Conservation (phyloP, 1,140 invertebrate species). For the Metopolophium dirhodum region DNA sequence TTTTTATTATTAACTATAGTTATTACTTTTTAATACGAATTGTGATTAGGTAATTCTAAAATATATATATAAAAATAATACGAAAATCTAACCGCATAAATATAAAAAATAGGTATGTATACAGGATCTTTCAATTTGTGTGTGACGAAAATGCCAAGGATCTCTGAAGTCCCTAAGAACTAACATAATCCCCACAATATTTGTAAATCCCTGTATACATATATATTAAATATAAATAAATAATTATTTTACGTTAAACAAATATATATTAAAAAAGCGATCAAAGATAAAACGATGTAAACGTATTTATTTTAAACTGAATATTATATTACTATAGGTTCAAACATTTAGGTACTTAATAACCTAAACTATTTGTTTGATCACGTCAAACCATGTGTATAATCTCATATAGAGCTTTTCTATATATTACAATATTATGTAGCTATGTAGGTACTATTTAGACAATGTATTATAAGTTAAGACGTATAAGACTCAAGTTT, state of each 20-base stretch:
- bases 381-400: not conserved
- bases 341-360: too few relatives aligned
- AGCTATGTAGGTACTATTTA: not conserved
- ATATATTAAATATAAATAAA: too few relatives aligned
- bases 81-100: too few relatives aligned
- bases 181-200: too few relatives aligned
- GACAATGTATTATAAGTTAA: not conserved
- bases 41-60: not conserved
- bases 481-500: not conserved
- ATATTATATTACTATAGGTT: too few relatives aligned
- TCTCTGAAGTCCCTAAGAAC: too few relatives aligned
- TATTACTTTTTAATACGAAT: not conserved
- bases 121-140: too few relatives aligned
- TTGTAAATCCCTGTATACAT: too few relatives aligned
- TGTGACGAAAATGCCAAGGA: too few relatives aligned
- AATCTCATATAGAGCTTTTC: not conserved
- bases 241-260: not conserved
- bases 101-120: too few relatives aligned
- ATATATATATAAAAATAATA: too few relatives aligned
- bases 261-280: not conserved
- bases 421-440: not conserved
- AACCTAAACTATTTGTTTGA: not conserved
- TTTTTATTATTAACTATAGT: too few relatives aligned
- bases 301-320: not conserved
- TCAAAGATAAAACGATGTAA: not conserved